phyloP scores from a whole-genome alignment of 1,140 invertebrate species.

The Heliconius congener region DNA sequence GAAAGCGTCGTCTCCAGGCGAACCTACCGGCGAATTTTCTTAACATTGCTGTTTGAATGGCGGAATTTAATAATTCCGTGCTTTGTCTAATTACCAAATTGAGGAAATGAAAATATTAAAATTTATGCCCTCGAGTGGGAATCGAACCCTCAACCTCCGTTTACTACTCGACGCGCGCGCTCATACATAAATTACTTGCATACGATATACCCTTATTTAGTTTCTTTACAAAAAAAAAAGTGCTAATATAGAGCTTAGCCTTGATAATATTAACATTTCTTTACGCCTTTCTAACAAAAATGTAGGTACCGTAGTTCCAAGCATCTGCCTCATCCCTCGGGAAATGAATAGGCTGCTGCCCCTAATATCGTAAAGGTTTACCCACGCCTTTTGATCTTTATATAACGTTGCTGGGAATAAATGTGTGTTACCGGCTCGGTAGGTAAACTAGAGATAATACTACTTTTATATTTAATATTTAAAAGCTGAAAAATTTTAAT shows the following conservation, averaged over 20 bases:
- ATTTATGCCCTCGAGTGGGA: too few relatives aligned
- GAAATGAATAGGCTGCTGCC: constrained; percentile 2
- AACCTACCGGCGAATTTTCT: too few relatives aligned
- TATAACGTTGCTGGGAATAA: not conserved
- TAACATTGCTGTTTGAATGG: too few relatives aligned
- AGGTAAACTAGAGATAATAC: too few relatives aligned
- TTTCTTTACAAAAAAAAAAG: not conserved
- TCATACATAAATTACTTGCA: not conserved
- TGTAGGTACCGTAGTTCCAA: not conserved
- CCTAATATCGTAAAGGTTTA: not conserved
- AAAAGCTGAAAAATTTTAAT: too few relatives aligned
- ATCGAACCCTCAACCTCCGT: too few relatives aligned
- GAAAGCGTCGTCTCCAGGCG: too few relatives aligned
- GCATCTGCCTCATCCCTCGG: not conserved
- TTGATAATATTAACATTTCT: not conserved
- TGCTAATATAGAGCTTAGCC: not conserved
- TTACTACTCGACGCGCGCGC: too few relatives aligned
- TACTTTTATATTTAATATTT: too few relatives aligned
- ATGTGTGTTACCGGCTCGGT: not conserved
- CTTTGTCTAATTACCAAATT: too few relatives aligned
- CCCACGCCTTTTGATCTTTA: not conserved
- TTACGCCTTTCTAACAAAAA: not conserved
- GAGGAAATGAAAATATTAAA: too few relatives aligned
- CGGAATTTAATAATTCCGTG: too few relatives aligned
- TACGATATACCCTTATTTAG: not conserved